Percentiles rank a stretch among this genome's conserved stretches.
These are phyloP conservation scores for Sarcophaga variegata DNA, from an alignment of 2,888 invertebrate species.

Conservation along the genomic window DNA sequence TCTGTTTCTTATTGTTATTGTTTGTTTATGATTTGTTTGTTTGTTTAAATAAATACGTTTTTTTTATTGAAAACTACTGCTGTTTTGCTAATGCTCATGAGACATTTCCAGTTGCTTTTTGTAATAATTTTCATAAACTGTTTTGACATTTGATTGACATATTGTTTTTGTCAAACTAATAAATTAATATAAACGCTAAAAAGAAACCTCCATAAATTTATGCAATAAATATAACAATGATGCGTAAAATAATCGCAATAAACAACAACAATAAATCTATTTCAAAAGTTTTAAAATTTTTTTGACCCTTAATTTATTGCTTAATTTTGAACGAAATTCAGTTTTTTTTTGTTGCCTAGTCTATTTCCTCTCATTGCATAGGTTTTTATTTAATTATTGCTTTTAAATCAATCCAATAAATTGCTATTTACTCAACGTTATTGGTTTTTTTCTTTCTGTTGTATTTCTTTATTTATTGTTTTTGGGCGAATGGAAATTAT, in stretches of 20 bases:
- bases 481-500: not conserved
- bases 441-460: not conserved
- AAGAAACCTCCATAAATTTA: not conserved
- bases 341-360: not conserved
- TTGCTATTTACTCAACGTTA: not conserved
- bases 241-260: slow-evolving; percentile 29
- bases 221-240: slow-evolving; percentile 52
- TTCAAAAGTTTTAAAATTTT: not conserved
- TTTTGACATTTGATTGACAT: slow-evolving; percentile 68
- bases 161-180: slow-evolving; percentile 21
- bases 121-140: slow-evolving; percentile 58
- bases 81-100: not conserved
- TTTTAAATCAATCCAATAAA: not conserved
- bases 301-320: not conserved
- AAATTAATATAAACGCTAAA: not conserved
- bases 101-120: not conserved
- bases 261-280: not conserved
- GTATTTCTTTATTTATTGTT: not conserved
- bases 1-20: not conserved
- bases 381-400: not conserved
- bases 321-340: not conserved
- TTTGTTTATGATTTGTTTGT: slow-evolving; percentile 29
- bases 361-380: not conserved
- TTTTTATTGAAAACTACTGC: not conserved
- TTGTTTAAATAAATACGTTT: slow-evolving; percentile 35